Evolutionary conservation across 2,888 invertebrate genomes (phyloP).

Genomic region (Heterodera filipjevi): DNA sequence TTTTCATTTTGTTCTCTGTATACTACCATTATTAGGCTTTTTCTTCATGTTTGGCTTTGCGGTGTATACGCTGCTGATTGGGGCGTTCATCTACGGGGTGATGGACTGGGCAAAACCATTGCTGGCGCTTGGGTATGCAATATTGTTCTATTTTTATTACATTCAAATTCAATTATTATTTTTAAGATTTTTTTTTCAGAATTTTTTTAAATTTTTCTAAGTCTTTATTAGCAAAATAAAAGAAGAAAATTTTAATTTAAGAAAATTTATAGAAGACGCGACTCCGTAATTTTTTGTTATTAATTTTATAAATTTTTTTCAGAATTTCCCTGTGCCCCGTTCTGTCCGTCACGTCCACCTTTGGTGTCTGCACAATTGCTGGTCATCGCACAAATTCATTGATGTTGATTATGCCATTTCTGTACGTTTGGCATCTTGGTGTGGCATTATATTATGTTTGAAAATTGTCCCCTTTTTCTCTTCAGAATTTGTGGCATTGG

Average conservation of each 20-base stretch:
- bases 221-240: too few relatives aligned
- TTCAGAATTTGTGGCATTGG: slow-evolving; percentile 36
- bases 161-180: not conserved
- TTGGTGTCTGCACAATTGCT: slow-evolving; percentile 53
- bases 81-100: slow-evolving; percentile 45
- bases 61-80: slow-evolving; percentile 43
- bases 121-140: slow-evolving; percentile 46
- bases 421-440: slow-evolving; percentile 30
- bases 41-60: slow-evolving; percentile 48
- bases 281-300: not conserved
- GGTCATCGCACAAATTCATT: slow-evolving; percentile 59
- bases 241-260: too few relatives aligned
- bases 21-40: slow-evolving; percentile 44
- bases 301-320: not conserved
- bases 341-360: slow-evolving; percentile 58
- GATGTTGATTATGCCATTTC: slow-evolving; percentile 63
- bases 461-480: not conserved
- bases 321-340: slow-evolving; percentile 53
- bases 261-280: not conserved
- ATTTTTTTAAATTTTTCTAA: too few relatives aligned
- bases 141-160: not conserved
- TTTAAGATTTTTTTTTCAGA: not conserved
- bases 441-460: not conserved
- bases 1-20: too few relatives aligned
- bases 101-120: slow-evolving; percentile 42